These are phyloP conservation scores for Laspeyria flexula DNA, from an alignment of 2,888 invertebrate species.

Conservation along the genomic window DNA sequence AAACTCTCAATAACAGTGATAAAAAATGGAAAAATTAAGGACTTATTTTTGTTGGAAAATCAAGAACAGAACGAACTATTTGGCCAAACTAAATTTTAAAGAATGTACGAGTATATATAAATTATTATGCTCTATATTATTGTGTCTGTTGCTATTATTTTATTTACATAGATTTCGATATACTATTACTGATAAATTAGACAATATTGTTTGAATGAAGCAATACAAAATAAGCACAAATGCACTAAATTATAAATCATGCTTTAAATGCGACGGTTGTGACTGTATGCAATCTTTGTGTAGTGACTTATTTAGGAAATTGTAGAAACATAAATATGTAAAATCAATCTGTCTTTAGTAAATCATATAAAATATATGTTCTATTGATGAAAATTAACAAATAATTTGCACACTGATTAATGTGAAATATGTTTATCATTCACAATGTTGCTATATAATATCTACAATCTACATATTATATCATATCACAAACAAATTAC, in stretches of 20 bases:
- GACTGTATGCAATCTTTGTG: slow-evolving; percentile 61
- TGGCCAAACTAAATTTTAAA: slow-evolving; percentile 30
- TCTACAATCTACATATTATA: too few relatives aligned
- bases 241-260: slow-evolving; percentile 52
- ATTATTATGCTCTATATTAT: slow-evolving; percentile 15
- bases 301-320: slow-evolving; percentile 26
- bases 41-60: slow-evolving; percentile 12
- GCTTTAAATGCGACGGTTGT: slow-evolving; percentile 72
- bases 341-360: neutral
- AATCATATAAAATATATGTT: neutral
- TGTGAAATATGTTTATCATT: neutral
- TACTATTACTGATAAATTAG: slow-evolving; percentile 8
- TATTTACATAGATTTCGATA: neutral
- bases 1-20: neutral
- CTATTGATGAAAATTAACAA: too few relatives aligned
- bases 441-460: too few relatives aligned
- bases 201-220: slow-evolving; percentile 33
- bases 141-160: neutral
- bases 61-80: slow-evolving; percentile 3
- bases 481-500: too few relatives aligned
- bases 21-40: slow-evolving; percentile 7
- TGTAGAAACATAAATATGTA: neutral
- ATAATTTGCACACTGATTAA: neutral
- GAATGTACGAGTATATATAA: slow-evolving; percentile 13
- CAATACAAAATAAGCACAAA: slow-evolving; percentile 61